Evolutionary conservation across 1,140 invertebrate genomes (phyloP).

Genomic region (Colletes latitarsis): DNA sequence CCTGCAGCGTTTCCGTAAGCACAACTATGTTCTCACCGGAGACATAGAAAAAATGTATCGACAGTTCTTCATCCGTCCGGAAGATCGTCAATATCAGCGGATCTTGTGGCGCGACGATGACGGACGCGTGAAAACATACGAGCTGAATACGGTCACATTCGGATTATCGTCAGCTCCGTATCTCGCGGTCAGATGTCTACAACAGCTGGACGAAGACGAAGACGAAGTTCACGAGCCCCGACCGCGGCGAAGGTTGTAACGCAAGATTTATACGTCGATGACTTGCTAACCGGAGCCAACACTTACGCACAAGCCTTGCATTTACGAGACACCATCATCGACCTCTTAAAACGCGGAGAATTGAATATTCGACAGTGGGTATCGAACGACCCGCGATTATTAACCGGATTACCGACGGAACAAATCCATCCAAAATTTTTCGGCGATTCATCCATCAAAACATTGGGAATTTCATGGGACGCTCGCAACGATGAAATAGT

Average conservation of each 20-base stretch:
- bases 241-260: rapidly evolving
- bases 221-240: no score
- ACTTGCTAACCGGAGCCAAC: slow-evolving; percentile 1
- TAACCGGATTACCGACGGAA: no score
- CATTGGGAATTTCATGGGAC: background rate
- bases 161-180: background rate
- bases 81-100: background rate
- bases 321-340: background rate
- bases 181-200: background rate
- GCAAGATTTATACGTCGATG: slow-evolving; percentile 9
- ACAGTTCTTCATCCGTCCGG: background rate
- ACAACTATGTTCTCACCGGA: slow-evolving; percentile 17
- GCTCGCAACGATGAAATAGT: background rate
- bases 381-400: background rate
- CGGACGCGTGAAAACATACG: background rate
- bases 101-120: background rate
- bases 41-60: slow-evolving; percentile 37
- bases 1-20: slow-evolving; percentile 18
- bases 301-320: background rate
- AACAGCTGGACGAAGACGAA: background rate
- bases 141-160: background rate
- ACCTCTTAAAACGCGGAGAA: background rate
- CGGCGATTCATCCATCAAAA: background rate
- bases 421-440: background rate
- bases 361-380: slow-evolving; percentile 5